Evolutionary conservation across 2,888 invertebrate genomes (phyloP), one percentile per base, ranked within the genome.

Genomic region (Aleiodes testaceus): DNA sequence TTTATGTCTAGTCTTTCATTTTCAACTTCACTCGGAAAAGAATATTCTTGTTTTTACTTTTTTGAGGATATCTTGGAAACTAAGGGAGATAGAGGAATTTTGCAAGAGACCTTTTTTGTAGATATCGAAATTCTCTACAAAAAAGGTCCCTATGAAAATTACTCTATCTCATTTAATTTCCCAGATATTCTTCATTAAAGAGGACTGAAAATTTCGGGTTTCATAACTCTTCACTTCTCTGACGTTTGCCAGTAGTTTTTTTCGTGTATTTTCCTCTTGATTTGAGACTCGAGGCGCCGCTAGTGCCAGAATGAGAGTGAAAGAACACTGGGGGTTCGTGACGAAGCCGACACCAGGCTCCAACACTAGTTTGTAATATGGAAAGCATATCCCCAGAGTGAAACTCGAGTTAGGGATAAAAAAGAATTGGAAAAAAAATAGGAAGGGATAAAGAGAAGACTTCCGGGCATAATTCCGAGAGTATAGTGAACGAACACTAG

Each of bases 391-490:
- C 63, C 22, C 63, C 22, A 44, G 61, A 20, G 44, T 45, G 22
- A 63, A 59, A 42, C 42, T 42, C 63, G 22, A 44, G 20, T 63
- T 63, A 42, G 45, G 53, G 36, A 20, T 36, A 59, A 49, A 66
- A 45, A 50, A 49, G 63, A n/a, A n/a, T n/a, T n/a, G 71, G 63
- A 59, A 59, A 66, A 26, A 67, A 68, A 69, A 47, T 64, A 64
- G 65, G 72, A 75, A 75, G 76, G 74, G 81, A 84, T 83, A 84
- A 85, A 84, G 84, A 80, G 82, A 86, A 84, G 84, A 85, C 85
- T 87, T 86, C 85, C 86, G 85, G 87, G 86, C 86, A 86, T 87
- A 87, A 87, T 87, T 82, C 82, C 80, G 80, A 76, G 72, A 66
- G 66, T 74, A 75, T 72, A 65, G 70, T 76, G 75, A 78, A 63